phyloP scores from a whole-genome alignment of 2,113 vertebrate genomes.

The Petromus typicus region DNA sequence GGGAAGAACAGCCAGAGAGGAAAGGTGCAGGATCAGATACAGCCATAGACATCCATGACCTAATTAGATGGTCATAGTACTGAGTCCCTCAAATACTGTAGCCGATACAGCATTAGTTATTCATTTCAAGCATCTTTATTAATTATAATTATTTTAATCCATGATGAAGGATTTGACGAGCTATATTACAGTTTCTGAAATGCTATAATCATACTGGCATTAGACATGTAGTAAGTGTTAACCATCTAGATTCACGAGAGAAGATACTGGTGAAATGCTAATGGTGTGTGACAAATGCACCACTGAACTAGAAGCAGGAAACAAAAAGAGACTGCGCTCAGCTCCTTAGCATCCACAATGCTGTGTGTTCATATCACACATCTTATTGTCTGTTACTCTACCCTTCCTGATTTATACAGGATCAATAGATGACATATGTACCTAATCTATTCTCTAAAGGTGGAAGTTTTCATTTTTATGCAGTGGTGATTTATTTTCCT shows the following conservation, averaged over 20 bases:
- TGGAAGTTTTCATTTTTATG: background rate
- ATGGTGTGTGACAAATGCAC: fast-evolving
- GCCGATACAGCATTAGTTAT: background rate
- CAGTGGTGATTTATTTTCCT: background rate
- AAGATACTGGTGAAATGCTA: background rate
- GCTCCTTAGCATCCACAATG: background rate
- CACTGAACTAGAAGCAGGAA: background rate
- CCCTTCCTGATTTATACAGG: background rate
- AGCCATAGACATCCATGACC: background rate
- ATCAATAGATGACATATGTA: background rate
- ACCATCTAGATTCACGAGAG: background rate
- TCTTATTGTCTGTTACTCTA: background rate
- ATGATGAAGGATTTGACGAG: background rate
- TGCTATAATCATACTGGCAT: background rate
- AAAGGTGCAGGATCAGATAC: background rate
- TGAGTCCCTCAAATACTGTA: background rate
- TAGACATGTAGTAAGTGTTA: background rate
- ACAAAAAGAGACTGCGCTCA: background rate
- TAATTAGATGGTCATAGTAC: background rate
- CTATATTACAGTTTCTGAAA: background rate
- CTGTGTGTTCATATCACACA: background rate
- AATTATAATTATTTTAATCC: background rate
- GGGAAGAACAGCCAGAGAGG: background rate
- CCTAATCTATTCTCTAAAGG: background rate
- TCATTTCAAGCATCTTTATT: background rate